Evolutionary conservation across 2,797 vertebrate genomes (phyloP).

Genomic region (Clarias pachynema): DNA sequence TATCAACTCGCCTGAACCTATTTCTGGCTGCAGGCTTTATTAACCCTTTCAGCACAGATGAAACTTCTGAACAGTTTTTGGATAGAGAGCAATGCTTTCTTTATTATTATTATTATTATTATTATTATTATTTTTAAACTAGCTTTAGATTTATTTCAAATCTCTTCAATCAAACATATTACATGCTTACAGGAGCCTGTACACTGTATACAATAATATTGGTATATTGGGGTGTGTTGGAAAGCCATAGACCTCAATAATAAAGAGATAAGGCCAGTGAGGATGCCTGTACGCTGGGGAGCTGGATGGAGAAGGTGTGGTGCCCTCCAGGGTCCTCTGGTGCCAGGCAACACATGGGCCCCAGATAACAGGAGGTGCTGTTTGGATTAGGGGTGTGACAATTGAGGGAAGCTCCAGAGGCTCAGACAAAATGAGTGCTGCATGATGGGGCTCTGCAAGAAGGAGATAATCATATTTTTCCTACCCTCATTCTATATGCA

Average conservation of each 20-base stretch:
- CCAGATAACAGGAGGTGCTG: slow-evolving; percentile 55
- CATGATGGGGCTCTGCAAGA: slow-evolving; percentile 29
- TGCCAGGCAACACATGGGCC: slow-evolving; percentile 52
- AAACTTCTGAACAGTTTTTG: neutral
- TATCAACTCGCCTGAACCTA: slow-evolving; percentile 40
- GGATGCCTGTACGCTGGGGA: slow-evolving; percentile 27
- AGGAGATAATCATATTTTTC: slow-evolving; percentile 41
- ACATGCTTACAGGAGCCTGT: neutral
- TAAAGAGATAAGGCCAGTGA: slow-evolving; percentile 33
- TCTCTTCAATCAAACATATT: neutral
- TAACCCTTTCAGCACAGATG: neutral
- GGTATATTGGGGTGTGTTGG: slow-evolving; percentile 8
- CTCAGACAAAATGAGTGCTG: slow-evolving; percentile 26
- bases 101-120: neutral
- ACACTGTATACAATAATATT: neutral
- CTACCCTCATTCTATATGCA: neutral
- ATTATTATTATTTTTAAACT: too few relatives aligned
- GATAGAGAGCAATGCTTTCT: neutral
- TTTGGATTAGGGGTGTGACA: slow-evolving; percentile 49
- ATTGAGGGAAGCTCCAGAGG: slow-evolving; percentile 40
- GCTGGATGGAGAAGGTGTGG: slow-evolving; percentile 29
- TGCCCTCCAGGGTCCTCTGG: slow-evolving; percentile 34
- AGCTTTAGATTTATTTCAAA: neutral
- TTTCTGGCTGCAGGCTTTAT: slow-evolving; percentile 39
- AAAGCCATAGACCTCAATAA: slow-evolving; percentile 18